Conservation (phyloP, 92 coral and sea anemone species). For the Metridium senile region DNA sequence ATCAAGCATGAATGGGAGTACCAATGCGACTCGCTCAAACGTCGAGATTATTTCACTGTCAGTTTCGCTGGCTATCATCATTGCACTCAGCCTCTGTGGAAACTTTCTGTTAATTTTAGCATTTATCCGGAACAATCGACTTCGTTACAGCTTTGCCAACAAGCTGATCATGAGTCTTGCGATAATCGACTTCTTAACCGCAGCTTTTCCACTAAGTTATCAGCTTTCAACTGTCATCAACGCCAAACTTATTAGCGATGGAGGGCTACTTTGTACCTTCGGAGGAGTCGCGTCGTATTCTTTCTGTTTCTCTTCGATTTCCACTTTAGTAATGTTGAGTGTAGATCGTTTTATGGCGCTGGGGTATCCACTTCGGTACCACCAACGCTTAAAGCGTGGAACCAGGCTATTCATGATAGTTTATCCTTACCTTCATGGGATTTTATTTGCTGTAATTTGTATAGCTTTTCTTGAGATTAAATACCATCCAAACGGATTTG, state of each 20-base stretch:
- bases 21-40: constrained; percentile 17
- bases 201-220: constrained; percentile 34
- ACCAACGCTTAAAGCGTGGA: constrained; percentile 11
- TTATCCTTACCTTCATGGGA: constrained; percentile 54
- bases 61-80: constrained; percentile 21
- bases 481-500: constrained; percentile 26
- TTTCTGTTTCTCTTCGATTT: constrained; percentile 46
- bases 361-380: constrained; percentile 39
- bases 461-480: constrained; percentile 28
- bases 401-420: constrained; percentile 26
- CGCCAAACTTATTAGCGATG: constrained; percentile 23
- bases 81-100: constrained; percentile 36
- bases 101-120: constrained; percentile 43
- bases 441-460: constrained; percentile 19
- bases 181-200: constrained; percentile 37
- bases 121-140: constrained; percentile 9
- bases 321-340: constrained; percentile 49
- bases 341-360: constrained; percentile 61
- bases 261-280: constrained; percentile 36
- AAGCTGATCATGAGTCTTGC: constrained; percentile 53
- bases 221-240: constrained; percentile 39
- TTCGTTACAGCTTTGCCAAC: constrained; percentile 36
- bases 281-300: constrained; percentile 55
- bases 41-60: constrained; percentile 29
- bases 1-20: background rate